Conservation (phyloP, 2,888 invertebrate genomes). For the Smittia aterrima region DNA sequence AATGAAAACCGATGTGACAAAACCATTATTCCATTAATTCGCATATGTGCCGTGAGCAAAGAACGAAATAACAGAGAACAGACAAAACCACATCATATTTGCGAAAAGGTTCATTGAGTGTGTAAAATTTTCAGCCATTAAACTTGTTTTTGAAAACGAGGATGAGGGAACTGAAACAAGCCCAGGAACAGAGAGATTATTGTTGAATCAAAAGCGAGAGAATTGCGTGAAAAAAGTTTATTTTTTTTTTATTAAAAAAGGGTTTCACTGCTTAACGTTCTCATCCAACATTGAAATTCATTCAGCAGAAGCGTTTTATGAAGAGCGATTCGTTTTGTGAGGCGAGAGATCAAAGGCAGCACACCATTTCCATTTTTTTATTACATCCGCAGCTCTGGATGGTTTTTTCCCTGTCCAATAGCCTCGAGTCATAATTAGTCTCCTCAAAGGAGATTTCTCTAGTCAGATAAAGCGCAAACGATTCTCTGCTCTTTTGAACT, state of each 20-base stretch:
- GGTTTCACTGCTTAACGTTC: constrained; percentile 26
- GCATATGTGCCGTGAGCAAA: not conserved
- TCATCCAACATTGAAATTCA: not conserved
- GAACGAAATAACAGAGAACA: not conserved
- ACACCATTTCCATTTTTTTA: not conserved
- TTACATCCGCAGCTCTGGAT: not conserved
- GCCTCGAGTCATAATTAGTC: constrained; percentile 7
- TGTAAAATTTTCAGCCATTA: constrained; percentile 6
- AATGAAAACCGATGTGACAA: constrained; percentile 31
- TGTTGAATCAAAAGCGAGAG: constrained; percentile 14
- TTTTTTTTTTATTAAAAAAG: constrained; percentile 28
- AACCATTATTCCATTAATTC: constrained; percentile 38
- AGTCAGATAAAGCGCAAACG: not conserved
- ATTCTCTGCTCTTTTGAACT: not conserved
- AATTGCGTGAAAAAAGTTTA: constrained; percentile 37
- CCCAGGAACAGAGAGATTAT: not conserved
- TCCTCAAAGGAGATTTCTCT: not conserved
- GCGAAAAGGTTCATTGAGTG: constrained; percentile 34
- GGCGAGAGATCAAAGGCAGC: constrained; percentile 3
- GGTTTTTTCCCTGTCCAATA: not conserved
- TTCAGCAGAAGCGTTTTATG: not conserved
- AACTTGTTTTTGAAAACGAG: not conserved
- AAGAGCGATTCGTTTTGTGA: constrained; percentile 9
- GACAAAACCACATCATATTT: constrained; percentile 38
- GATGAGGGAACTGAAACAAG: not conserved